phyloP scores from a whole-genome alignment of 2,113 vertebrate species.

The Sminthopsis crassicaudata region DNA sequence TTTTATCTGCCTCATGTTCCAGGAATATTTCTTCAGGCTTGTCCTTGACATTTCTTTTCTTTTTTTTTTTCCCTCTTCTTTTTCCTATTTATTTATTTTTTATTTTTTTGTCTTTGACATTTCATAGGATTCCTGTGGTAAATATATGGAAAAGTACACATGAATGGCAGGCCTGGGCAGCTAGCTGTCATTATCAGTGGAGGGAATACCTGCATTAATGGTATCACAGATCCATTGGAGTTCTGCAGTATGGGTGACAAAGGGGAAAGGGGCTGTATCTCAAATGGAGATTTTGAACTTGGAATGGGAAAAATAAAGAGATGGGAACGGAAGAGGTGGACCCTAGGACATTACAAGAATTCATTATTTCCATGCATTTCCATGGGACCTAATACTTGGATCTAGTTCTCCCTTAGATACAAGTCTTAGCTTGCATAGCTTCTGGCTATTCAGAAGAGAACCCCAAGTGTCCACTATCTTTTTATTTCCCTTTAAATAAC shows the following conservation, averaged over 20 bases:
- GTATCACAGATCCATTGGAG: not conserved
- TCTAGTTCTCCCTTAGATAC: not conserved
- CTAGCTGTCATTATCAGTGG: not conserved
- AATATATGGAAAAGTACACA: not conserved
- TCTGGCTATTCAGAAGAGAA: constrained; percentile 53
- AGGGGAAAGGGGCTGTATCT: not conserved
- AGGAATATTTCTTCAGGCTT: not conserved
- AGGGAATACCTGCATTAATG: not conserved
- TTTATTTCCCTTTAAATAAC: constrained; percentile 41
- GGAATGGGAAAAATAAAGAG: not conserved
- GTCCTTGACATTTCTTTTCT: not conserved
- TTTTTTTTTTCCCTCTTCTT: no score
- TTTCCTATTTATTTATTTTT: no score
- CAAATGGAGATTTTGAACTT: not conserved
- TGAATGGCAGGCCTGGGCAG: not conserved
- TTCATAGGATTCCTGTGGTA: not conserved
- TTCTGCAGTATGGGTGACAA: not conserved
- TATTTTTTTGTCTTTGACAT: not conserved
- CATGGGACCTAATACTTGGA: not conserved
- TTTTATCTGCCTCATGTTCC: not conserved
- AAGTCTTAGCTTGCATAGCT: not conserved
- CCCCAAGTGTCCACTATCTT: constrained; percentile 49
- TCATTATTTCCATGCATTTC: not conserved
- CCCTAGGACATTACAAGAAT: not conserved
- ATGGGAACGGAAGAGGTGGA: not conserved